Percentiles rank a stretch among this genome's conserved stretches.
Conservation (phyloP, 1,140 invertebrate genomes). For the Drosophila ficusphila region DNA sequence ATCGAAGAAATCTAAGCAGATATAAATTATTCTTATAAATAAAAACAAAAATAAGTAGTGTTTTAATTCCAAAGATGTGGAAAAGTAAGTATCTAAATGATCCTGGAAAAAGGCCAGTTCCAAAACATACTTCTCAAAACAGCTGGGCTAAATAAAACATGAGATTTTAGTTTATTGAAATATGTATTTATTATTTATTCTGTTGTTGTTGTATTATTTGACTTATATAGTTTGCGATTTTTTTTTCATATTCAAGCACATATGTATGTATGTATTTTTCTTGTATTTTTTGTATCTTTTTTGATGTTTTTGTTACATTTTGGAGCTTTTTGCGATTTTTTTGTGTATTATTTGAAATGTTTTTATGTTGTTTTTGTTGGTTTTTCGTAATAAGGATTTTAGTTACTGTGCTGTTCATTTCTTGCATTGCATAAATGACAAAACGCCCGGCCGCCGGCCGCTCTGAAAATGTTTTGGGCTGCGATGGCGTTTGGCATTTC, state of each 20-base stretch:
- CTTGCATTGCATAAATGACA: conserved; percentile 66
- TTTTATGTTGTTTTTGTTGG: conserved; percentile 64
- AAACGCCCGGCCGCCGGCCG: conserved; percentile 38
- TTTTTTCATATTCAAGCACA: conserved; percentile 82
- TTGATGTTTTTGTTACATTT: conserved; percentile 63
- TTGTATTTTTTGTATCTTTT: conserved; percentile 57
- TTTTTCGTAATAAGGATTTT: conserved; percentile 53
- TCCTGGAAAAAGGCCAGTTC: too few relatives aligned
- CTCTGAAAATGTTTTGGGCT: conserved; percentile 33
- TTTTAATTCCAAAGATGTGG: background rate
- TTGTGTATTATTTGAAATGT: conserved; percentile 62
- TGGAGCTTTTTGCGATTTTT: conserved; percentile 67
- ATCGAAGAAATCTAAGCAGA: conserved; percentile 76
- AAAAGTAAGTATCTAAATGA: too few relatives aligned
- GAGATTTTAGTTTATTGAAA: conserved; percentile 72
- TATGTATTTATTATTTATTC: conserved; percentile 76
- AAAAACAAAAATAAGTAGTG: conserved; percentile 47
- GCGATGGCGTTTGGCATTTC: conserved; percentile 41
- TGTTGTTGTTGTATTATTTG: conserved; percentile 73
- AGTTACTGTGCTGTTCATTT: conserved; percentile 75
- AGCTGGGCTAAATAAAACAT: background rate
- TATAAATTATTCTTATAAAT: conserved; percentile 84
- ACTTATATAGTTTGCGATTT: conserved; percentile 81
- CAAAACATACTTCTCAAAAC: too few relatives aligned
- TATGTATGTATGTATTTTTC: conserved; percentile 70